These are phyloP conservation scores for Perca flavescens DNA, from an alignment of 2,113 vertebrate genomes.

Conservation along the genomic window DNA sequence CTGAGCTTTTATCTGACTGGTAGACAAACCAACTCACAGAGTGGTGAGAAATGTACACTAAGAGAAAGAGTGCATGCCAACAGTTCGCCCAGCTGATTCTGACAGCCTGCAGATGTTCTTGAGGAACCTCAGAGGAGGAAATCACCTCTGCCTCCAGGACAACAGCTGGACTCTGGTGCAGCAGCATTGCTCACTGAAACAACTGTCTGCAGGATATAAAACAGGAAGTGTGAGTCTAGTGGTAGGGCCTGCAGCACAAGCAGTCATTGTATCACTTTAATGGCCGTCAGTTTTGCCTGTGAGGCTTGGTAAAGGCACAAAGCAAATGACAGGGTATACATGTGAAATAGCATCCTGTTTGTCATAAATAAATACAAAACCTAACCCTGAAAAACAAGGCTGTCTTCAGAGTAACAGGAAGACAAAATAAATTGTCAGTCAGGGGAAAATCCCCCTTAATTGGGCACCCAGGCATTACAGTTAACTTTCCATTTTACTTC, in stretches of 20 bases:
- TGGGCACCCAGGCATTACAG: background rate
- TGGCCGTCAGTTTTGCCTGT: conserved; percentile 24
- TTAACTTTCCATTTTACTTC: conserved; percentile 49
- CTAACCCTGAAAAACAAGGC: conserved; percentile 20
- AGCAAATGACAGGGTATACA: background rate
- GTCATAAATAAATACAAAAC: conserved; percentile 19
- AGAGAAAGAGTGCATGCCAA: background rate
- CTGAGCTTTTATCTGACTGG: background rate
- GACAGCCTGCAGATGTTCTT: conserved; percentile 50
- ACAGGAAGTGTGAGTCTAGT: conserved; percentile 44
- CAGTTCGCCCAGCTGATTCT: conserved; percentile 24
- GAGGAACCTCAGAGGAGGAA: conserved; percentile 32
- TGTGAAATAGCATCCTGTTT: background rate
- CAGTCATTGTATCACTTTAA: conserved; percentile 44
- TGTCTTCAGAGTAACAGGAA: conserved; percentile 37
- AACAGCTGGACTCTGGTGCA: conserved; percentile 46
- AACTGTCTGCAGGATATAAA: conserved; percentile 30
- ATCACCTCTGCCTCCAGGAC: conserved; percentile 28
- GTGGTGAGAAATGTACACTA: background rate
- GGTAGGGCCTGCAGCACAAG: conserved; percentile 31
- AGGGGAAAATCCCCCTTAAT: conserved; percentile 40
- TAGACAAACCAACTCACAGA: background rate
- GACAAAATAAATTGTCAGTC: conserved; percentile 20
- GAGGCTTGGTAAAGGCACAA: background rate
- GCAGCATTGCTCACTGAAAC: conserved; percentile 32